Evolutionary conservation across 2,797 vertebrate genomes (phyloP).

Genomic region (Huso huso): DNA sequence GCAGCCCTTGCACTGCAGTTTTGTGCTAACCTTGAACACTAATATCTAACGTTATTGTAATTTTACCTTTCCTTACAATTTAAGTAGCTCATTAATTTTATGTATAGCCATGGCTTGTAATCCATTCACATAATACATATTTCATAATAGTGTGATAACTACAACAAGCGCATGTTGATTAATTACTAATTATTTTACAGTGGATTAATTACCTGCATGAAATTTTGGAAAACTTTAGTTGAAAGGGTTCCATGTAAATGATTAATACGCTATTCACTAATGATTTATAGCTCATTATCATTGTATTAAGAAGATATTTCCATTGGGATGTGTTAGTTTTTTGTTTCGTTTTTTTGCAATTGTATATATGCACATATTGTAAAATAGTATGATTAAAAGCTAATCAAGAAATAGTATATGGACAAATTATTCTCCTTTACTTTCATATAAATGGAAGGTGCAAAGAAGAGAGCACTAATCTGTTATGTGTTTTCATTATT

Average conservation of each 20-base stretch:
- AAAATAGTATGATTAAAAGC: too few relatives aligned
- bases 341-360: too few relatives aligned
- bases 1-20: too few relatives aligned
- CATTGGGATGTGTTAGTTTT: too few relatives aligned
- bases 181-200: constrained; percentile 11
- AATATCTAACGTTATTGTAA: constrained; percentile 6
- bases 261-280: constrained; percentile 9
- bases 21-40: constrained; percentile 9
- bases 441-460: too few relatives aligned
- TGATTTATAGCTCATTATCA: constrained; percentile 11
- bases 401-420: too few relatives aligned
- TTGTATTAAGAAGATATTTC: background rate
- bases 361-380: too few relatives aligned
- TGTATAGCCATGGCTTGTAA: constrained; percentile 16
- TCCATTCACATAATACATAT: constrained; percentile 19
- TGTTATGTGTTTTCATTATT: too few relatives aligned
- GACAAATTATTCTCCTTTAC: too few relatives aligned
- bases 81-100: constrained; percentile 14
- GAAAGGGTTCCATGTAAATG: constrained; percentile 10
- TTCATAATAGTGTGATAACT: constrained; percentile 11
- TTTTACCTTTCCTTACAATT: constrained; percentile 9
- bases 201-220: constrained; percentile 10
- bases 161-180: constrained; percentile 11
- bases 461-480: too few relatives aligned
- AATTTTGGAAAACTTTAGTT: constrained; percentile 3